Evolutionary conservation across 2,113 vertebrate species (phyloP).

Genomic region (Microcebus jonahi): DNA sequence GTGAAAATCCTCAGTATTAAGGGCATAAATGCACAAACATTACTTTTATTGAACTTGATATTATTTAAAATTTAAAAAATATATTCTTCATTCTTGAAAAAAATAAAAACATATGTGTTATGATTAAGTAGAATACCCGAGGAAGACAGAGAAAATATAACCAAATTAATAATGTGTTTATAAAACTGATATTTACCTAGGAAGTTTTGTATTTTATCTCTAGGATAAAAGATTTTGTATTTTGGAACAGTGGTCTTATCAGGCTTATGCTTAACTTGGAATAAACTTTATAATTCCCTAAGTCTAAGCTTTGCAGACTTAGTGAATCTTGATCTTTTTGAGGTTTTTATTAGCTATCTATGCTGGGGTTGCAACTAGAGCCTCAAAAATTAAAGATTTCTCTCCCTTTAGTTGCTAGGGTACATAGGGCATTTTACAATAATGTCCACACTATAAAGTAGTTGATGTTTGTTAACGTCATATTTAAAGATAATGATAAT

Average conservation of each 20-base stretch:
- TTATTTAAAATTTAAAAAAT: conserved; percentile 27
- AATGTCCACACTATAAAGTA: not conserved
- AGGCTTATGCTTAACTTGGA: not conserved
- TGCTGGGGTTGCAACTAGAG: not conserved
- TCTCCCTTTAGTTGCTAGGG: not conserved
- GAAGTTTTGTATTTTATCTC: conserved; percentile 44
- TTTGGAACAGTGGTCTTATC: not conserved
- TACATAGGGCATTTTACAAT: conserved; percentile 26
- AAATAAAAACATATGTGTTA: not conserved
- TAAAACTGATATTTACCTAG: conserved; percentile 8
- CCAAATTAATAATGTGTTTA: conserved; percentile 19
- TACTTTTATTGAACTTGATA: conserved; percentile 48
- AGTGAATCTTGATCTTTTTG: not conserved
- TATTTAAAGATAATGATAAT: not conserved
- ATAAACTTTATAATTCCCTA: conserved; percentile 28
- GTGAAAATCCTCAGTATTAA: conserved; percentile 36
- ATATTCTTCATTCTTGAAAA: conserved; percentile 36
- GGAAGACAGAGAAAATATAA: not conserved
- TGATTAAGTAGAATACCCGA: conserved; percentile 11
- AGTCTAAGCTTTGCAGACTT: not conserved
- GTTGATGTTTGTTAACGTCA: conserved; percentile 41
- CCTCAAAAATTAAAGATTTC: not conserved
- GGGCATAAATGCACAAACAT: not conserved
- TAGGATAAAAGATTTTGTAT: not conserved
- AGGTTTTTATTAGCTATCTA: not conserved